Evolutionary conservation across 2,113 vertebrate species (phyloP), one percentile per base, ranked within the genome.

Genomic region (Scortum barcoo): DNA sequence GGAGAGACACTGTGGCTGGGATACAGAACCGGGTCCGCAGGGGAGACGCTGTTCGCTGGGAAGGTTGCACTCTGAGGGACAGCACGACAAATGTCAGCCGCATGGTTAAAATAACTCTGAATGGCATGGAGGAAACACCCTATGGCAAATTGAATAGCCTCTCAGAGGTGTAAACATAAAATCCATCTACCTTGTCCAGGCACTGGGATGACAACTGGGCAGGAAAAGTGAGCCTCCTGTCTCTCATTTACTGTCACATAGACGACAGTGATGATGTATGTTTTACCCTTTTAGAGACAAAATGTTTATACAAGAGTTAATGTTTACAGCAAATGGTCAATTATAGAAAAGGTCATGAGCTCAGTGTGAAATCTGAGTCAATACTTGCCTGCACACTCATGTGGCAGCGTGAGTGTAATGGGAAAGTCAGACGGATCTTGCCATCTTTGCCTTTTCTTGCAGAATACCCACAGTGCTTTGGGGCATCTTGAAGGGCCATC

Each of bases 391-490:
- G 85, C 76, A 93, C 46, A 58, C 51, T 93, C 94, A 95, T 88
- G 78, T 93, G 91, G 86, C 95, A 96, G 73, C 33, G 75, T 7
- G 93, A 90, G 67, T 90, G 86, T 30, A 93, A 92, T 51, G 90
- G 91, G 24, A 95, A 83, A 46, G 38, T 76, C 72, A 96, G 63
- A 56, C 57, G 80, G 57, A 93, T 88, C 81, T 76, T 82, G 65
- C 92, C 93, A 80, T 94, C 83, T 76, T 88, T 84, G 72, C 46
- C 83, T 48, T 77, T 78, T 57, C 76, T 92, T 40, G 90, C 83
- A 82, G 86, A 86, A 81, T 95, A 96, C 68, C 95, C 95, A 94
- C 95, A 96, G 63, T 94, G 78, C 81, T 89, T 72, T 54, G 92
- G 91, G 71, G 84, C 86, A 77, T 94, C 80, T 24, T 81, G 86